A percentile compares a stretch with the other conserved stretches of the same genome.
Conservation (phyloP, 2,113 vertebrate species). For the Hippocampus mohnikei region DNA sequence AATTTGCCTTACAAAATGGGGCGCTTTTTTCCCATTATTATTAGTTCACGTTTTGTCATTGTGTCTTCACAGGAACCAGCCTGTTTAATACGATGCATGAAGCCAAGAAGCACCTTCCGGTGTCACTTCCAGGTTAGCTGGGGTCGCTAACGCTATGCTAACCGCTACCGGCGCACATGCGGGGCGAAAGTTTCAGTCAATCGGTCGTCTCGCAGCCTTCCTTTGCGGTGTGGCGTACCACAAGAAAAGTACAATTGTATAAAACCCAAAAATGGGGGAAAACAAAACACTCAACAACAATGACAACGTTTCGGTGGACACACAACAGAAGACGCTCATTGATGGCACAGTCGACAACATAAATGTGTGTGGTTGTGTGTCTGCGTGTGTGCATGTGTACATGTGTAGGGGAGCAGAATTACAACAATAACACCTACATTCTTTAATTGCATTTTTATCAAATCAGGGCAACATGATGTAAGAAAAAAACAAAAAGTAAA, state of each 20-base stretch:
- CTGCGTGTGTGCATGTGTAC: conserved; percentile 11
- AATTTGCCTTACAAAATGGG: conserved; percentile 57
- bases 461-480: conserved; percentile 71
- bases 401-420: conserved; percentile 48
- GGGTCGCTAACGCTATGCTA: not conserved
- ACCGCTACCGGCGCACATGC: not conserved
- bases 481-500: conserved; percentile 58
- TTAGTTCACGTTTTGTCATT: conserved; percentile 48
- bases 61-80: conserved; percentile 83
- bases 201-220: conserved; percentile 50
- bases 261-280: conserved; percentile 58
- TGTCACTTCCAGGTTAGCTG: conserved; percentile 33
- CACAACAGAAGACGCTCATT: conserved; percentile 63
- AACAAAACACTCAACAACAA: conserved; percentile 56
- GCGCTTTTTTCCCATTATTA: conserved; percentile 29
- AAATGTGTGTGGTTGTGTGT: conserved; percentile 8
- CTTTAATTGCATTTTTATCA: conserved; percentile 75
- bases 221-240: conserved; percentile 8
- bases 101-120: conserved; percentile 14
- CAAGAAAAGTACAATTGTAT: conserved; percentile 54
- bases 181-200: conserved; percentile 19
- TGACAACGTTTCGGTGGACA: conserved; percentile 62
- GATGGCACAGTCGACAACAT: conserved; percentile 78
- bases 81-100: conserved; percentile 52
- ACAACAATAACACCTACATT: conserved; percentile 77